Evolutionary conservation across 2,113 vertebrate species (phyloP), one percentile per base, ranked within the genome.

Genomic region (Canis aureus): DNA sequence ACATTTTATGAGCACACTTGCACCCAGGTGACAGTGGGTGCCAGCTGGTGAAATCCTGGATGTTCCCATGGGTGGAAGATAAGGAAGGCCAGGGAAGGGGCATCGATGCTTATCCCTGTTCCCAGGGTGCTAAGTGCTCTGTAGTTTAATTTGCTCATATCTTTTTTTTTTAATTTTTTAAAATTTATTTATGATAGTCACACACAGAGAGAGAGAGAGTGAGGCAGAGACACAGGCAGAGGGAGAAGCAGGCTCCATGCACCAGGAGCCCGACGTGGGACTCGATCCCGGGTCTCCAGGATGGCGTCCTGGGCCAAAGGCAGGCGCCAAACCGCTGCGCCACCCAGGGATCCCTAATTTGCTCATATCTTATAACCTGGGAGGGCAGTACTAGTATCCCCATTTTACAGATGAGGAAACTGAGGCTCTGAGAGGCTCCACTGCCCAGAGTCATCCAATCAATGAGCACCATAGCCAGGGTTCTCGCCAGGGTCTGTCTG

Each of bases 81-180:
- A 8, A 27, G 64, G 53, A 13, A 38, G 43, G 74, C 15, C 11
- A 1, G 38, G 67, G 27, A 32, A n/a, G 25, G n/a, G 43, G 25
- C 11, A 16, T 29, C 0, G 0, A 22, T 1, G 19, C 29, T 5
- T 20, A 11, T 51, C 66, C 53, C 29, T 13, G 11, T 43, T 29
- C n/a, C 57, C 2, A 23, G 38, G 20, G 66, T 0, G 0, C 16
- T 11, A 32, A 17, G n/a, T 11, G 12, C 22, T 73, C 35, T 23
- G 51, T 49, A 51, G 19, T 66, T 53, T 51, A 59, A 53, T 35
- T 62, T 76, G 66, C 20, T 85, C 32, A 20, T 32, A 1, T 20
- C 81, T 82, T 32, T 38, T 38, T 38, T 38, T 38, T 38, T 38
- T n/a, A n/a, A n/a, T n/a, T 38, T 38, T 38, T 35, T 35, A 35